Percentiles rank a stretch among this genome's conserved stretches.
phyloP scores from a whole-genome alignment of 2,113 vertebrate species.

The Hemichromis elongatus region DNA sequence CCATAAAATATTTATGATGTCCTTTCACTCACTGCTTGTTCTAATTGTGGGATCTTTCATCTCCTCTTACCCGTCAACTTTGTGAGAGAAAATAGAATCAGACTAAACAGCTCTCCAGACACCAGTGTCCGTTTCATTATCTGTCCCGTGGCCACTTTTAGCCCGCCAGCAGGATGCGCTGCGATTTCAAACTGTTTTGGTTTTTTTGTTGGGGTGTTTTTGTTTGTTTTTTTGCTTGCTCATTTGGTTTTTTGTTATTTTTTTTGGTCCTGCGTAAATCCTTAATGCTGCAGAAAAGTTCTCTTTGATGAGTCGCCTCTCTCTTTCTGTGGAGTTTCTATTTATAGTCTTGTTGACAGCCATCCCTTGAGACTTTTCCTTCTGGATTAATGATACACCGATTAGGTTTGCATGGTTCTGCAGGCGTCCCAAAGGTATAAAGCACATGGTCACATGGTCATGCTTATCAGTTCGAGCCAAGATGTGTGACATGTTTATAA shows the following conservation, averaged over 20 bases:
- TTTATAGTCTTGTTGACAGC: slow-evolving; percentile 46
- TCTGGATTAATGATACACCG: slow-evolving; percentile 27
- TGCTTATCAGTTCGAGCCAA: slow-evolving; percentile 17
- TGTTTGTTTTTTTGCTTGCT: background rate
- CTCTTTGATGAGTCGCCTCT: slow-evolving; percentile 12
- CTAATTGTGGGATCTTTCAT: slow-evolving; percentile 22
- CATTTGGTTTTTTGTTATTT: background rate
- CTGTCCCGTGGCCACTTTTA: slow-evolving; percentile 2
- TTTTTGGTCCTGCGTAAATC: background rate
- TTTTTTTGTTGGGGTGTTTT: too few species aligned
- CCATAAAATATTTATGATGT: background rate
- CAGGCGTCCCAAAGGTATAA: slow-evolving; percentile 5
- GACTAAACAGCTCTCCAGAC: slow-evolving; percentile 24
- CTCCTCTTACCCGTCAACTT: slow-evolving; percentile 12
- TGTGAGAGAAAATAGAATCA: slow-evolving; percentile 33
- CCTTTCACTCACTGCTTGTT: slow-evolving; percentile 1
- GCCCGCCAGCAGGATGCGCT: background rate
- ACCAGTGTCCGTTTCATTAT: slow-evolving; percentile 18
- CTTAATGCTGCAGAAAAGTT: background rate
- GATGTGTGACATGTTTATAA: slow-evolving; percentile 24
- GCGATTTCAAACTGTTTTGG: background rate
- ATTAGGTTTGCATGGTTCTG: slow-evolving; percentile 24
- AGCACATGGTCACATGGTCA: slow-evolving; percentile 2
- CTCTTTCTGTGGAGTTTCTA: slow-evolving; percentile 15
- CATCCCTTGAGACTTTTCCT: slow-evolving; percentile 13